phyloP scores from a whole-genome alignment of 2,888 invertebrate genomes.

The Dasysyrphus tricinctus region DNA sequence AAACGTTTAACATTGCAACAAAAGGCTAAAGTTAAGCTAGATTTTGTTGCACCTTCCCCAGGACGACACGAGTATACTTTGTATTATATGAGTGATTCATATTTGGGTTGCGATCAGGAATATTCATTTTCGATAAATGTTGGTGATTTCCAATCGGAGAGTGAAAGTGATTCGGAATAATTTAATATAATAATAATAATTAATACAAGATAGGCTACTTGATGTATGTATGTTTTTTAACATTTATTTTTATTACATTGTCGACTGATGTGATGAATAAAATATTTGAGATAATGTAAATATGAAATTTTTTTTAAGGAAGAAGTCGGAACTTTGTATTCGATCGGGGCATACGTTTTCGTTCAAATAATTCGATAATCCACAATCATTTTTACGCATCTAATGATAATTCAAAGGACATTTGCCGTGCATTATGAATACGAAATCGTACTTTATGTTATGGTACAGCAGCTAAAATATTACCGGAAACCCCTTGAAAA shows the following conservation, averaged over 20 bases:
- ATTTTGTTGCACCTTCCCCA: conserved; percentile 95
- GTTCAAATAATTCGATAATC: neutral
- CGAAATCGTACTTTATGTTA: too few species aligned
- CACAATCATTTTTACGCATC: too few species aligned
- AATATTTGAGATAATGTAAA: neutral
- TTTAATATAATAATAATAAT: neutral
- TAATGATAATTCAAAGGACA: too few species aligned
- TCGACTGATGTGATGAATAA: neutral
- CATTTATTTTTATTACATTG: neutral
- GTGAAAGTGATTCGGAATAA: conserved; percentile 85
- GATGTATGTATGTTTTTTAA: conserved; percentile 4
- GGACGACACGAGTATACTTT: conserved; percentile 96
- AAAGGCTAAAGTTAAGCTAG: conserved; percentile 90
- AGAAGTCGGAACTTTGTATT: neutral
- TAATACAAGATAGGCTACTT: conserved; percentile 1
- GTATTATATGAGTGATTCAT: conserved; percentile 99
- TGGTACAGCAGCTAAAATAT: too few species aligned
- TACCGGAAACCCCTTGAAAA: too few species aligned
- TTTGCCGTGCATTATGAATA: too few species aligned
- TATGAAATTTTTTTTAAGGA: neutral
- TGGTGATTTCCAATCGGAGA: conserved; percentile 89
- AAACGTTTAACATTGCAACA: conserved; percentile 97
- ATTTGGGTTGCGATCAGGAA: conserved; percentile 99
- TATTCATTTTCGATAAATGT: conserved; percentile 96
- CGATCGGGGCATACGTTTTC: neutral